These are phyloP conservation scores for Nixonia krombeini DNA, from an alignment of 1,140 invertebrate genomes.

Conservation along the genomic window DNA sequence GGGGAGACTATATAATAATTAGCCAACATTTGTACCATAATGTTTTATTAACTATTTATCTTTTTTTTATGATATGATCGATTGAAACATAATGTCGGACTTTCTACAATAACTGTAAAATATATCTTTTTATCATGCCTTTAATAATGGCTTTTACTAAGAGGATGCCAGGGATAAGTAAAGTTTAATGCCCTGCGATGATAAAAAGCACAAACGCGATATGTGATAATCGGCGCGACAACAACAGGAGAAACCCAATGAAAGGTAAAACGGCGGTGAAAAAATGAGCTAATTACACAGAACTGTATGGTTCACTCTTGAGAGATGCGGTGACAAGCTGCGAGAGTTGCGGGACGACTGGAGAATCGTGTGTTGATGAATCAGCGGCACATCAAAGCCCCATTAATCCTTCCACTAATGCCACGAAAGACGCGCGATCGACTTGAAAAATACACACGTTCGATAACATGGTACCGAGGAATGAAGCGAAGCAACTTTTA, in stretches of 20 bases:
- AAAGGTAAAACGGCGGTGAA: slow-evolving; percentile 52
- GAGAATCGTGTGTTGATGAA: slow-evolving; percentile 49
- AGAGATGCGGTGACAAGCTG: slow-evolving; percentile 65
- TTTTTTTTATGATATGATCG: too few relatives aligned
- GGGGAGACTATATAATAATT: too few relatives aligned
- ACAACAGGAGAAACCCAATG: slow-evolving; percentile 33
- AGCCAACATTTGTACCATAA: too few relatives aligned
- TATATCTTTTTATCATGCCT: too few relatives aligned
- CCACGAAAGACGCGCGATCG: slow-evolving; percentile 46
- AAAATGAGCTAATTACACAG: slow-evolving; percentile 54
- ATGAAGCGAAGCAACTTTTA: slow-evolving; percentile 34
- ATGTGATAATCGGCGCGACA: not conserved
- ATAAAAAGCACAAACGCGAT: too few relatives aligned
- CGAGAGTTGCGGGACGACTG: slow-evolving; percentile 55
- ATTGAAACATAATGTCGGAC: too few relatives aligned
- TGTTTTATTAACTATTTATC: too few relatives aligned
- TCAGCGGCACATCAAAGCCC: slow-evolving; percentile 68
- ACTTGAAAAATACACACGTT: slow-evolving; percentile 46
- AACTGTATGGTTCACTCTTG: slow-evolving; percentile 60
- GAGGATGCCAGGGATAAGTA: too few relatives aligned
- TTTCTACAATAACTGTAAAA: too few relatives aligned
- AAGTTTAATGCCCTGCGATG: too few relatives aligned
- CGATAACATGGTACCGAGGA: slow-evolving; percentile 38
- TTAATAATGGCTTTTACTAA: too few relatives aligned
- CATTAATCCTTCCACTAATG: slow-evolving; percentile 48